A percentile compares a stretch with the other conserved stretches of the same genome.
Evolutionary conservation across 2,888 invertebrate genomes (phyloP).

Genomic region (Torymus aiolomorphi): DNA sequence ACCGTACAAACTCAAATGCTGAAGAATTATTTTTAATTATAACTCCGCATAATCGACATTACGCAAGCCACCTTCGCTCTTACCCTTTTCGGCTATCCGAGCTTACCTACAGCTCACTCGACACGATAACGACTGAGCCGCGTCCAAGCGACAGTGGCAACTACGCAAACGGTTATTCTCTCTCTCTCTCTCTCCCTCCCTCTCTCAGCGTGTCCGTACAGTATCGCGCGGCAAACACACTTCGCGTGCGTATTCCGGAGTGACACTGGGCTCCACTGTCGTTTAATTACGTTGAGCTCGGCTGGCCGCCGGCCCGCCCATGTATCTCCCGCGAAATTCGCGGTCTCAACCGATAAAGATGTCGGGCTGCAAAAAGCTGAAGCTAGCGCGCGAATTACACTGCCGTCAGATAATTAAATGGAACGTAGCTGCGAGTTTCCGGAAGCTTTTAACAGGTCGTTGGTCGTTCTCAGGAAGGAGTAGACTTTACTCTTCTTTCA

Average conservation of each 20-base stretch:
- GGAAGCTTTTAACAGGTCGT: constrained; percentile 4
- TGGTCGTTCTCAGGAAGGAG: background rate
- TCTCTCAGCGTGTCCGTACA: no score
- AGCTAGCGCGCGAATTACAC: background rate
- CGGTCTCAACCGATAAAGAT: constrained; percentile 17
- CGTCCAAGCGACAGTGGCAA: background rate
- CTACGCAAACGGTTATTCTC: no score
- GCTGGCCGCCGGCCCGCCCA: no score
- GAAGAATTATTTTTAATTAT: no score
- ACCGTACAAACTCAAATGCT: no score
- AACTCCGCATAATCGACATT: no score
- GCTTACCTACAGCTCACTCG: background rate
- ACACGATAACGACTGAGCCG: background rate
- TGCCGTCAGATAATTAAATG: constrained; percentile 4
- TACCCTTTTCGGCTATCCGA: no score
- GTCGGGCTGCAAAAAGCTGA: constrained; percentile 20
- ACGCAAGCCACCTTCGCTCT: no score
- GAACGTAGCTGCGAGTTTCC: background rate
- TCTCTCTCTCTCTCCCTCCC: no score
- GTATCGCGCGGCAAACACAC: background rate
- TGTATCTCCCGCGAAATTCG: background rate
- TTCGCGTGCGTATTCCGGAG: background rate
- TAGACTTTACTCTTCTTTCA: no score
- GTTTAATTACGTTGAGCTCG: constrained; percentile 9
- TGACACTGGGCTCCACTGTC: background rate